Base-by-base conservation (phyloP, 2,797 vertebrate species). In the Typhlichthys subterraneus region DNA sequence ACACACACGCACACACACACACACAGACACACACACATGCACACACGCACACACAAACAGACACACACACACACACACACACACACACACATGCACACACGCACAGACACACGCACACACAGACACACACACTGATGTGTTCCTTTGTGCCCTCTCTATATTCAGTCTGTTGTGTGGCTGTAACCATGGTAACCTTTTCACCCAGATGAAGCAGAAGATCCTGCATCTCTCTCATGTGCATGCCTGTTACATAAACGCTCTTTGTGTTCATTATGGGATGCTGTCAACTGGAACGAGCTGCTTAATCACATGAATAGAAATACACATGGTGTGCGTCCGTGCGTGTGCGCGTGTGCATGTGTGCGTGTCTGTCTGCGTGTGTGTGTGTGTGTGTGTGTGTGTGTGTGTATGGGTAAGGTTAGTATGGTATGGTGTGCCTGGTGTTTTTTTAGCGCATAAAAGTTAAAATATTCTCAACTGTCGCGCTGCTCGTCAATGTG, bases 141-240 rank as follows among this genome's bases (percentile, higher is more conserved):
- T 54, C 33, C 14, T 56, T 33, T 17, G 19, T 51, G 46, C 50
- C 38, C 19, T 62, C 48, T 57, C 48, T 9, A 50, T 64, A 61
- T 58, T 63, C 73, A 65, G 60, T 54, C 68, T 75, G 77, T 81
- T 80, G 71, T 78, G 82, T 83, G 76, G 77, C 62, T 0, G 81
- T 87, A 75, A 79, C 89, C 79, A 88, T 89, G 78, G 83, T 58
- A 87, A 88, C 88, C 52, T 72, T 83, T 85, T 75, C 8, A 81
- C 59, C 77, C 71, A 81, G 84, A 81, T 71, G 38, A 55, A 33
- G 31, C 23, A 23, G 19, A 54, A n/a, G 31, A 23, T 31, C 53
- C 4, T 17, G 23, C 57, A n/a, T 10, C 46, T 17, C 23, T 45
- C n/a, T 45, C 69, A 9, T 71, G 63, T 46, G 11, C 68, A 69